A percentile compares a stretch with the other conserved stretches of the same genome.
phyloP scores from a whole-genome alignment of 1,140 invertebrate species.

The Musca domestica region DNA sequence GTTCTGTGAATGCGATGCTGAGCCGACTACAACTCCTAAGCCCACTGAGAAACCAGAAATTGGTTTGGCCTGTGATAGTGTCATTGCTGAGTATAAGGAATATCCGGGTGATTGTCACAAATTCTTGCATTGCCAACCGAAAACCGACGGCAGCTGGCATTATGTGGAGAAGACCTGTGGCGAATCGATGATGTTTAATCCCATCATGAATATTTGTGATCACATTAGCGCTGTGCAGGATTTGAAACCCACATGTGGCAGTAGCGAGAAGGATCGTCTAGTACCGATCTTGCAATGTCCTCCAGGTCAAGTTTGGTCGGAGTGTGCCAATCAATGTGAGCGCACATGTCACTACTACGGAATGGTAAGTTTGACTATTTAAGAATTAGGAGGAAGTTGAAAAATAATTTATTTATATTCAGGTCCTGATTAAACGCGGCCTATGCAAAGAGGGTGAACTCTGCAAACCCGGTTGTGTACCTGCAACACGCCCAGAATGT shows the following conservation, averaged over 20 bases:
- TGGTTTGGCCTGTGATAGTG: constrained; percentile 36
- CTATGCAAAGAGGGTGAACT: constrained; percentile 42
- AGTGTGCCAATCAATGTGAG: constrained; percentile 65
- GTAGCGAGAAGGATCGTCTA: not conserved
- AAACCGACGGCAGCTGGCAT: constrained; percentile 34
- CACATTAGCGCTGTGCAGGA: constrained; percentile 61
- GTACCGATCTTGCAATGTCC: constrained; percentile 41
- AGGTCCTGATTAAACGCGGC: constrained; percentile 39
- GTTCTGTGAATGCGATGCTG: constrained; percentile 63
- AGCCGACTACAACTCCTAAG: constrained; percentile 20
- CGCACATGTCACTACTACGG: constrained; percentile 61
- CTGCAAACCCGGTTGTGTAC: constrained; percentile 52
- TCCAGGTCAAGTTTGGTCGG: constrained; percentile 55
- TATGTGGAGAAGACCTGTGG: constrained; percentile 62
- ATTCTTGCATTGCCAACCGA: constrained; percentile 61
- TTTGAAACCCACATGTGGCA: constrained; percentile 61
- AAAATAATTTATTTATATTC: not conserved
- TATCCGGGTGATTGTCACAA: constrained; percentile 60
- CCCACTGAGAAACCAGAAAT: constrained; percentile 36
- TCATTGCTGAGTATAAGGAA: constrained; percentile 46
- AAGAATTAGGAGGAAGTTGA: not conserved
- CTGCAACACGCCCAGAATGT: constrained; percentile 40
- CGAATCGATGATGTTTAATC: constrained; percentile 62
- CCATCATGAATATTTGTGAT: constrained; percentile 62
- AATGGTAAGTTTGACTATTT: constrained; percentile 34